Percentiles rank a stretch among this genome's conserved stretches.
These are phyloP conservation scores for Caenorhabditis sinica DNA, from an alignment of 2,888 invertebrate genomes.

Conservation along the genomic window DNA sequence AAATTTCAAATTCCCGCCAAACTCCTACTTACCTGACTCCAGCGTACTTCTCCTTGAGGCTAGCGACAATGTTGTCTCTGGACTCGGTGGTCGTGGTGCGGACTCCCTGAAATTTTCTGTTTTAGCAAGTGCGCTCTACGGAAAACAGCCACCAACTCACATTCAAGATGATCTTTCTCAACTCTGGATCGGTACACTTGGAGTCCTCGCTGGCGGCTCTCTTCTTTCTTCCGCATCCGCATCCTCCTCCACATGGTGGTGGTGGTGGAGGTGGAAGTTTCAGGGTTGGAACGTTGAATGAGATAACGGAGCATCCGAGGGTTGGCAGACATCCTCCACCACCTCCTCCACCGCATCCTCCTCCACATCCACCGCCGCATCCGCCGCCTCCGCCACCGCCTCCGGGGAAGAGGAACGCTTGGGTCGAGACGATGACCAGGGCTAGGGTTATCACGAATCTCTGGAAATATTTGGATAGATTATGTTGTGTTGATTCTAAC, in stretches of 20 bases:
- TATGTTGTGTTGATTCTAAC: neutral
- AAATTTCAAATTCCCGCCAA: neutral
- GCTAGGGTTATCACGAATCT: constrained; percentile 50
- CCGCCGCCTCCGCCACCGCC: constrained; percentile 68
- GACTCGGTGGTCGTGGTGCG: constrained; percentile 70
- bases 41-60: constrained; percentile 70
- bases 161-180: constrained; percentile 71
- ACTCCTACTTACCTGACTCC: constrained; percentile 64
- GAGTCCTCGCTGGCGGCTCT: constrained; percentile 67
- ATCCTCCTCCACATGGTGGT: constrained; percentile 61
- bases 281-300: constrained; percentile 66
- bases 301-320: constrained; percentile 59
- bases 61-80: constrained; percentile 70
- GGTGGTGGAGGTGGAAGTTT: constrained; percentile 70
- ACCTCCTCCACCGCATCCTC: constrained; percentile 67
- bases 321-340: constrained; percentile 65
- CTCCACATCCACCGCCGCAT: constrained; percentile 64
- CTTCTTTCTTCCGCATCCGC: constrained; percentile 74
- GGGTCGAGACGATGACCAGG: constrained; percentile 41
- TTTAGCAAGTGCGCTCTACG: neutral
- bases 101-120: constrained; percentile 51
- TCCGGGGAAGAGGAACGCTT: constrained; percentile 70
- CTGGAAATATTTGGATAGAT: constrained; percentile 24
- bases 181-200: constrained; percentile 72
- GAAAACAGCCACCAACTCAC: constrained; percentile 23